A percentile compares a stretch with the other conserved stretches of the same genome.
These are phyloP conservation scores for Danaus plexippus DNA, from an alignment of 1,140 invertebrate species.

Conservation along the genomic window DNA sequence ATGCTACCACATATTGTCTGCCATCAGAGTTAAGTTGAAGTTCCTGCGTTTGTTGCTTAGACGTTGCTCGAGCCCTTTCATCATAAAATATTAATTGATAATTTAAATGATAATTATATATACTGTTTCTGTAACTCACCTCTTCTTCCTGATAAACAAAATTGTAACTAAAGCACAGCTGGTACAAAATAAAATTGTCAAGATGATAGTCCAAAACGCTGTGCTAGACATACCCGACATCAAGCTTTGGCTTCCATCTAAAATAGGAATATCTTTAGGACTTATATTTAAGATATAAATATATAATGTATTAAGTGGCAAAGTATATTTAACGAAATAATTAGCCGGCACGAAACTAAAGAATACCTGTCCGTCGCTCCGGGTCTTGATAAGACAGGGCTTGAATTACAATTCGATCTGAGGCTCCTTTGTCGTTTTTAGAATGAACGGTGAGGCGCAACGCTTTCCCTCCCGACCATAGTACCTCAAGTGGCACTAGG, in stretches of 20 bases:
- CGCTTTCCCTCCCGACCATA: conserved; percentile 45
- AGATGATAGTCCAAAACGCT: conserved; percentile 48
- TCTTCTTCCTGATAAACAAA: conserved; percentile 43
- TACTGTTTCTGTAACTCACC: conserved; percentile 24
- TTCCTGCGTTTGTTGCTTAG: conserved; percentile 50
- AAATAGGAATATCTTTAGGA: background rate
- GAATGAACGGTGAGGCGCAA: conserved; percentile 53
- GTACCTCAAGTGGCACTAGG: conserved; percentile 41
- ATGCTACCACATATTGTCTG: conserved; percentile 62
- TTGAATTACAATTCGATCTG: conserved; percentile 49
- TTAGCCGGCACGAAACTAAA: background rate
- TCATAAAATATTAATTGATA: conserved; percentile 13
- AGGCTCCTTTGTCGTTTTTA: conserved; percentile 57
- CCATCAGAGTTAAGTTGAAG: conserved; percentile 58
- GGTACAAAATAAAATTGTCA: conserved; percentile 34
- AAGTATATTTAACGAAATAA: too few relatives aligned
- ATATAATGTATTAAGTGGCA: too few relatives aligned
- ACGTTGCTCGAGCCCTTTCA: conserved; percentile 34
- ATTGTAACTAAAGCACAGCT: conserved; percentile 36
- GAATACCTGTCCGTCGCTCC: conserved; percentile 53
- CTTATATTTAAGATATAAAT: too few relatives aligned
- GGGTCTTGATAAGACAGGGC: conserved; percentile 59
- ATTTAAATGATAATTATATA: conserved; percentile 2
- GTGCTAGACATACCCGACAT: conserved; percentile 47
- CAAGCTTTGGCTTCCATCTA: conserved; percentile 42